phyloP scores from a whole-genome alignment of 1,140 invertebrate species.

The Cherax quadricarinatus region DNA sequence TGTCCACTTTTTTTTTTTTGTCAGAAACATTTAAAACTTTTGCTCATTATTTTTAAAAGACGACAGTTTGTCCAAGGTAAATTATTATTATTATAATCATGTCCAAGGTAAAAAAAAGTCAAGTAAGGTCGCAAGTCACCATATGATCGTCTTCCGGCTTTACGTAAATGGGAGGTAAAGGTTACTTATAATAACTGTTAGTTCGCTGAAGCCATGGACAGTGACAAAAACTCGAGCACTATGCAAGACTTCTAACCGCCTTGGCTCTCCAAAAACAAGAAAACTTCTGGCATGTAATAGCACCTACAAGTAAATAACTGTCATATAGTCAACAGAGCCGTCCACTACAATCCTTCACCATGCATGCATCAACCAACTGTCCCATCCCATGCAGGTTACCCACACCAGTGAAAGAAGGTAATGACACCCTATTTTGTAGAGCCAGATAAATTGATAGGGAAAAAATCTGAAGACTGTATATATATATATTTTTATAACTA shows the following conservation, averaged over 20 bases:
- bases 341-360: slow-evolving; percentile 62
- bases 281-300: neutral
- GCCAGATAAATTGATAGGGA: too few species aligned
- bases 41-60: slow-evolving; percentile 16
- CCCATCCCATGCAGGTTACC: slow-evolving; percentile 14
- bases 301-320: neutral
- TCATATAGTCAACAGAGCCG: slow-evolving; percentile 60
- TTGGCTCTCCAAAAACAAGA: neutral
- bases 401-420: slow-evolving; percentile 15
- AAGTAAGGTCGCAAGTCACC: slow-evolving; percentile 22
- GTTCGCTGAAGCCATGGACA: slow-evolving; percentile 25
- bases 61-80: slow-evolving; percentile 60
- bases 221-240: neutral
- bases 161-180: neutral
- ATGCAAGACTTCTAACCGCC: neutral
- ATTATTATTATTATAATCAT: too few species aligned
- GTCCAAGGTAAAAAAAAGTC: slow-evolving; percentile 50
- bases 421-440: neutral
- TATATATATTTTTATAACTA: too few species aligned
- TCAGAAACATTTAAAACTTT: slow-evolving; percentile 17
- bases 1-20: neutral
- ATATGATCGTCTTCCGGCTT: neutral
- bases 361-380: slow-evolving; percentile 46
- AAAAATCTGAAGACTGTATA: too few species aligned
- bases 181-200: slow-evolving; percentile 28